Evolutionary conservation across 2,797 vertebrate species (phyloP).

Genomic region (Coregonus ussuriensis): DNA sequence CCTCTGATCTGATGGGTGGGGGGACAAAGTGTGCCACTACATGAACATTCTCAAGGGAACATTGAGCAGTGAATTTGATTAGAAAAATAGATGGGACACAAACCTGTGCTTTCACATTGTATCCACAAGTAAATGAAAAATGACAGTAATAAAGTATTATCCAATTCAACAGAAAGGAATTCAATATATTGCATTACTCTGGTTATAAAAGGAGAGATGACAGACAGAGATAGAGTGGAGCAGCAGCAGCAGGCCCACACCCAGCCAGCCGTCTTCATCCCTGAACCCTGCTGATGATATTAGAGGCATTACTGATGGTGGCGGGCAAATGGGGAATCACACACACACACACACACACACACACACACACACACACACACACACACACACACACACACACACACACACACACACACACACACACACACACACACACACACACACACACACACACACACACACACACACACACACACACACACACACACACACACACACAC

Average conservation of each 20-base stretch:
- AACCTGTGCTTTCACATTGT: constrained; percentile 40
- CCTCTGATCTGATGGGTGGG: constrained; percentile 30
- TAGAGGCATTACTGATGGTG: background rate
- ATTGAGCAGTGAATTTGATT: constrained; percentile 36
- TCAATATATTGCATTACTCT: constrained; percentile 27
- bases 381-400: background rate
- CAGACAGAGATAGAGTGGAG: background rate
- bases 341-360: background rate
- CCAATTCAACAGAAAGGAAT: constrained; percentile 51
- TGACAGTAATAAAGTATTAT: constrained; percentile 56
- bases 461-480: background rate
- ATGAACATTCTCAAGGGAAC: background rate
- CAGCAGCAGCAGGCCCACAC: background rate
- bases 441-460: too few relatives aligned
- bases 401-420: background rate
- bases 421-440: too few relatives aligned
- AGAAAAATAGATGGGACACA: constrained; percentile 48
- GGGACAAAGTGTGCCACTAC: background rate
- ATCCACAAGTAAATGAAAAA: constrained; percentile 51
- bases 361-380: too few relatives aligned
- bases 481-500: too few relatives aligned
- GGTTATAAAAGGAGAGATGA: background rate
- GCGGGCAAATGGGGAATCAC: background rate
- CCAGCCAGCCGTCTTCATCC: background rate
- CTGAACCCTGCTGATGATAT: background rate